Conservation (phyloP, 2,797 vertebrate species). For the Channa striata region DNA sequence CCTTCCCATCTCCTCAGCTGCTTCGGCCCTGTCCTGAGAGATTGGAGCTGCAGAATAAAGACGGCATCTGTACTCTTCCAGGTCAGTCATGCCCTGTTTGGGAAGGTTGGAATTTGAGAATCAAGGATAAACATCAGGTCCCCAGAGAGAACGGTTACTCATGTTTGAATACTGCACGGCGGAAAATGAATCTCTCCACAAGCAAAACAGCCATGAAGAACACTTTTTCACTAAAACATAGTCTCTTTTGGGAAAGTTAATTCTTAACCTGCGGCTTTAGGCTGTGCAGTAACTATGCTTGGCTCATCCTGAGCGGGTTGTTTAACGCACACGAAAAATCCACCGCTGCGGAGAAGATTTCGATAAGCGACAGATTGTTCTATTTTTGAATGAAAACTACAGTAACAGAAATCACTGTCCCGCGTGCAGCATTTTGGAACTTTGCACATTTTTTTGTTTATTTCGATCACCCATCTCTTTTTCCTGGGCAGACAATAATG, state of each 20-base stretch:
- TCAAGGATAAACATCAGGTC: conserved; percentile 84
- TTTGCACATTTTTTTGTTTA: conserved; percentile 43
- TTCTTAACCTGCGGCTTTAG: conserved; percentile 64
- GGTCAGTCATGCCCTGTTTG: conserved; percentile 82
- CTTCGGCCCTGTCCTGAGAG: conserved; percentile 81
- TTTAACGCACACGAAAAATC: conserved; percentile 43
- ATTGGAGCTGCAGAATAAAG: conserved; percentile 84
- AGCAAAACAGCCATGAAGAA: conserved; percentile 73
- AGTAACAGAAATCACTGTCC: conserved; percentile 26
- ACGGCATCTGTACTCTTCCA: conserved; percentile 83
- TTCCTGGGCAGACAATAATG: conserved; percentile 62
- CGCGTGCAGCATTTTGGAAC: conserved; percentile 35
- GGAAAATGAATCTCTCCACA: conserved; percentile 74
- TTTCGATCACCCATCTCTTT: conserved; percentile 66
- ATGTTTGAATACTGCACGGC: conserved; percentile 72
- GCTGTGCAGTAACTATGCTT: conserved; percentile 34
- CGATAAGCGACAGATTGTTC: conserved; percentile 41
- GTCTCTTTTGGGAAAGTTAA: conserved; percentile 63
- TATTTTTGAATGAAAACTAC: conserved; percentile 9
- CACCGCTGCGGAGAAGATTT: conserved; percentile 22
- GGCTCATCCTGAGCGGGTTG: conserved; percentile 24
- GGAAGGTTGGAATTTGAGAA: conserved; percentile 84
- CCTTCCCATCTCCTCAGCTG: conserved; percentile 85
- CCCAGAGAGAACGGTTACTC: conserved; percentile 73
- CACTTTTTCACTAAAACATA: conserved; percentile 50